Evolutionary conservation across 2,797 vertebrate species (phyloP).

Genomic region (Lates japonicus): DNA sequence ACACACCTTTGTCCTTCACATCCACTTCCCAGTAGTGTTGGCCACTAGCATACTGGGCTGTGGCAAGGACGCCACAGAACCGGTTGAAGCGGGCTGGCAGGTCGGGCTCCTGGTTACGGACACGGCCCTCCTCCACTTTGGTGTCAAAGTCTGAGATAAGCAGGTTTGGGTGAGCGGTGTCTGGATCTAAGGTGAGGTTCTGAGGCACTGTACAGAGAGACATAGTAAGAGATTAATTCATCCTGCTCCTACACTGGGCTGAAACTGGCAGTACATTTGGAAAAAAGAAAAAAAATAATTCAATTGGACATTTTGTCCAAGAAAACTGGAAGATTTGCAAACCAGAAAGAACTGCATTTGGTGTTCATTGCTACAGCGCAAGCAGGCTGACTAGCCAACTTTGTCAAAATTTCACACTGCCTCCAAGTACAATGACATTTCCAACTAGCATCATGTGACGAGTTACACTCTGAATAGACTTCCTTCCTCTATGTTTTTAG

Average conservation of each 20-base stretch:
- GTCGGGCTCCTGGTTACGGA: conserved; percentile 84
- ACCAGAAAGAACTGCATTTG: neutral
- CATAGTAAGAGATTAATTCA: neutral
- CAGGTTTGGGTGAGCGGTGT: conserved; percentile 86
- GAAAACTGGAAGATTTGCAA: neutral
- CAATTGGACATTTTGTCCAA: neutral
- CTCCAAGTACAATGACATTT: neutral
- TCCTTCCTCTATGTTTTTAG: neutral
- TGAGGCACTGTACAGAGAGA: conserved; percentile 80
- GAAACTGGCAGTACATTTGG: neutral
- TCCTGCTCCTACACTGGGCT: neutral
- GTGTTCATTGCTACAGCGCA: neutral
- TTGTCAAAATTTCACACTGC: neutral
- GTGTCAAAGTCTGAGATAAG: conserved; percentile 87
- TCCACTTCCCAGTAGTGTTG: conserved; percentile 91
- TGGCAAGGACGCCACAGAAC: conserved; percentile 87
- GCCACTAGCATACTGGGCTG: conserved; percentile 84
- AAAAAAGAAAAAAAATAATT: neutral
- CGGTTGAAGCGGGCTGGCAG: conserved; percentile 84
- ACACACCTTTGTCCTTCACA: conserved; percentile 88
- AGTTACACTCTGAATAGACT: neutral
- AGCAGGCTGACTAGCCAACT: neutral
- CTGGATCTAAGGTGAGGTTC: conserved; percentile 87
- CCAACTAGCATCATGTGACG: neutral
- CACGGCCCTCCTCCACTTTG: conserved; percentile 85